phyloP scores from a whole-genome alignment of 2,888 invertebrate genomes.

The Acholoe squamosa region DNA sequence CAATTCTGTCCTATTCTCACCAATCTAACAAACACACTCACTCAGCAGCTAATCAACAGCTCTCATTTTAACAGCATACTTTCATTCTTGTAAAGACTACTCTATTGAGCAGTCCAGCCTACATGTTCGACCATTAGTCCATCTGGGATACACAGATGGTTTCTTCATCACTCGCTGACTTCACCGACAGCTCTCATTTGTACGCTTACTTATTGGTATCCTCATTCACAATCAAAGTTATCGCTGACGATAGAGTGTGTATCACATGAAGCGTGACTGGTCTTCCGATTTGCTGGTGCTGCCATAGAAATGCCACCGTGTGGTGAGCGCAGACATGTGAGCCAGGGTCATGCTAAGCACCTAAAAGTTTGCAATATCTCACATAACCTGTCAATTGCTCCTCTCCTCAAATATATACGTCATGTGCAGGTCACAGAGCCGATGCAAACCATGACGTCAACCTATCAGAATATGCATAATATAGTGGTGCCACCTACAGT shows the following conservation, averaged over 20 bases:
- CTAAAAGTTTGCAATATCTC: not conserved
- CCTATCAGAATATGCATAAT: not conserved
- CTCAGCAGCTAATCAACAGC: no score
- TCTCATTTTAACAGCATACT: no score
- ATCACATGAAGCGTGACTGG: constrained; percentile 19
- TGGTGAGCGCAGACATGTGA: not conserved
- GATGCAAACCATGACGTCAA: not conserved
- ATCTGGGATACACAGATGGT: no score
- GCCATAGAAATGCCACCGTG: not conserved
- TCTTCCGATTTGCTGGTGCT: not conserved
- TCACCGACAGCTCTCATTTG: no score
- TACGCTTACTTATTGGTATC: no score
- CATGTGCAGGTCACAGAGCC: no score
- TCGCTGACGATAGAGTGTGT: not conserved
- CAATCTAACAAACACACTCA: no score
- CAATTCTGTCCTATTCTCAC: no score
- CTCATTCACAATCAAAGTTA: not conserved
- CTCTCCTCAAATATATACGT: not conserved
- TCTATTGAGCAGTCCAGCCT: no score
- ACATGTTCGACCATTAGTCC: no score
- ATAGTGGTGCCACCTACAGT: not conserved
- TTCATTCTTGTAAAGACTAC: no score
- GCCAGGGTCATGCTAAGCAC: constrained; percentile 20
- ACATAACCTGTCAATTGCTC: not conserved
- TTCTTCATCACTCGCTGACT: no score